phyloP scores from a whole-genome alignment of 1,140 invertebrate species.

The Samia ricini region DNA sequence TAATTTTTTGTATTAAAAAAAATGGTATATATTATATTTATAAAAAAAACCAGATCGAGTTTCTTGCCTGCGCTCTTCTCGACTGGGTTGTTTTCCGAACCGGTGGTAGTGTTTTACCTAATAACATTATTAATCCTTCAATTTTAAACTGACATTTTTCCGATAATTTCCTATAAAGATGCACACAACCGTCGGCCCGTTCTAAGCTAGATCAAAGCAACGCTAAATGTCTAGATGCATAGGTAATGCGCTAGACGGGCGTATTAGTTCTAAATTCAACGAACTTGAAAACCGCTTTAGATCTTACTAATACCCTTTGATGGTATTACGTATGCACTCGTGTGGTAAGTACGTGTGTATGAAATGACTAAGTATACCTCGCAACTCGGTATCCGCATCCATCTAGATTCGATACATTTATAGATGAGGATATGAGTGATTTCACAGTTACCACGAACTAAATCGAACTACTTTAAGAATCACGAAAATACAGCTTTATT shows the following conservation, averaged over 20 bases:
- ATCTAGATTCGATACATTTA: not conserved
- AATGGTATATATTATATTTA: too few species aligned
- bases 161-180: not conserved
- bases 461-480: too few species aligned
- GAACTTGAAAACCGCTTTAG: not conserved
- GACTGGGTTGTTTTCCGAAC: too few species aligned
- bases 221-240: not conserved
- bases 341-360: not conserved
- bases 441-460: too few species aligned
- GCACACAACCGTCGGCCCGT: not conserved
- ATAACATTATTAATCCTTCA: too few species aligned
- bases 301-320: not conserved
- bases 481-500: too few species aligned
- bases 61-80: too few species aligned
- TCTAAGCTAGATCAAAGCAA: not conserved
- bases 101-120: too few species aligned
- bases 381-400: not conserved
- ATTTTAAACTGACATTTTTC: not conserved
- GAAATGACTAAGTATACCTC: not conserved
- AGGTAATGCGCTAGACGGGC: not conserved
- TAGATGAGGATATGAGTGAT: too few species aligned
- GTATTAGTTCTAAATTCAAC: not conserved
- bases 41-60: too few species aligned
- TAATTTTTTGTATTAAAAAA: too few species aligned
- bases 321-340: not conserved